These are phyloP conservation scores for Aphelenchoides besseyi DNA, from an alignment of 1,140 invertebrate genomes.

Conservation along the genomic window DNA sequence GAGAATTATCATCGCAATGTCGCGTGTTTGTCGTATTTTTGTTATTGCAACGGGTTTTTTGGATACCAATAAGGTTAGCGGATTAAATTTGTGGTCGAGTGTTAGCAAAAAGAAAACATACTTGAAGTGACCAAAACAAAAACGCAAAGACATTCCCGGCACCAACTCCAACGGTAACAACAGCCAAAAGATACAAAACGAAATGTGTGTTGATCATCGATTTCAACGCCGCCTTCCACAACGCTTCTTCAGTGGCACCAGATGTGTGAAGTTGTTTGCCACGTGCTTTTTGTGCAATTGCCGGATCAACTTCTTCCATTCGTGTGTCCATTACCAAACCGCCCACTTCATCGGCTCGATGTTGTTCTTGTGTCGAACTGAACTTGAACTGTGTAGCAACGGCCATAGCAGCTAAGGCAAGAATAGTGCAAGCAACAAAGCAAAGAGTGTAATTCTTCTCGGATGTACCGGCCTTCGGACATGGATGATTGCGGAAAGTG, in stretches of 20 bases:
- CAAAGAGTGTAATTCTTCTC: conserved; percentile 98
- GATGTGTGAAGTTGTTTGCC: conserved; percentile 48
- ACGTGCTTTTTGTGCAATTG: conserved; percentile 59
- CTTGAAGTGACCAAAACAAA: conserved; percentile 96
- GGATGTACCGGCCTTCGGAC: conserved; percentile 77
- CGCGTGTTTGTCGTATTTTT: background rate
- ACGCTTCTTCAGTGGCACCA: conserved; percentile 34
- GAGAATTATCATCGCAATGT: background rate
- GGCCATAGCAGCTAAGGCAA: conserved; percentile 85
- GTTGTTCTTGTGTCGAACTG: conserved; percentile 54
- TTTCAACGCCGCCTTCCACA: conserved; percentile 77
- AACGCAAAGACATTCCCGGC: conserved; percentile 98
- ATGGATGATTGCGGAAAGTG: conserved; percentile 78
- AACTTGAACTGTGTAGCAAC: conserved; percentile 75
- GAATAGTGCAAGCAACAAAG: conserved; percentile 91
- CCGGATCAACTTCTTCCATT: conserved; percentile 58
- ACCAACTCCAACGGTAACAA: conserved; percentile 99
- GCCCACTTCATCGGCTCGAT: conserved; percentile 50
- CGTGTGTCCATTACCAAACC: conserved; percentile 63
- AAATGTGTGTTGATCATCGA: conserved; percentile 84
- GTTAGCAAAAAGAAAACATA: conserved; percentile 67
- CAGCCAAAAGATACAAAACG: conserved; percentile 86
- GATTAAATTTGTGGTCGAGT: too few species aligned
- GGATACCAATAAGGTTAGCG: background rate
- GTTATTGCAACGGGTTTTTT: background rate